Evolutionary conservation across 2,797 vertebrate species (phyloP).

Genomic region (Mus spretus): DNA sequence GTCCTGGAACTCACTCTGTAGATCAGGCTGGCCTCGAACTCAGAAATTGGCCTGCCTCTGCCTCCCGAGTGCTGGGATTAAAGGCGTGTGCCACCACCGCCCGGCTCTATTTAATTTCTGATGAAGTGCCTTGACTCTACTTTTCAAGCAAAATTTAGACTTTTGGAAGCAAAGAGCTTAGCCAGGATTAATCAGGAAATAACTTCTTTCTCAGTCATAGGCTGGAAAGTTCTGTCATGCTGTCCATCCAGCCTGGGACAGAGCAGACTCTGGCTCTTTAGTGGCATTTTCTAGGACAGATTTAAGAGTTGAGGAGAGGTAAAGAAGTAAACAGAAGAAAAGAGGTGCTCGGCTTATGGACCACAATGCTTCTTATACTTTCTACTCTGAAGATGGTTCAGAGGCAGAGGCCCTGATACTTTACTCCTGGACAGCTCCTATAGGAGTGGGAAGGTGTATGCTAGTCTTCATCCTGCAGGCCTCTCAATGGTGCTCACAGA

Average conservation of each 20-base stretch:
- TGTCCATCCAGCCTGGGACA: background rate
- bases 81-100: too few relatives aligned
- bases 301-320: background rate
- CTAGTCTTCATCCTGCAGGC: background rate
- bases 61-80: too few relatives aligned
- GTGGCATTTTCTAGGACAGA: background rate
- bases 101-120: background rate
- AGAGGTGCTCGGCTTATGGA: background rate
- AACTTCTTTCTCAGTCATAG: background rate
- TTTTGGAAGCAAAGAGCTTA: background rate
- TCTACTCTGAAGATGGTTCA: background rate
- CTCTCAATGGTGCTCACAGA: background rate
- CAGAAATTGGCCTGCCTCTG: too few relatives aligned
- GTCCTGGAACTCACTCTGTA: too few relatives aligned
- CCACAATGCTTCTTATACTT: background rate
- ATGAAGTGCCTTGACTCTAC: background rate
- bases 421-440: too few relatives aligned
- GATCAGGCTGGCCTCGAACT: too few relatives aligned
- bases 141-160: slow-evolving; percentile 32
- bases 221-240: background rate
- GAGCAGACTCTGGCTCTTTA: background rate
- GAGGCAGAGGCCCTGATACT: background rate
- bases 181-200: background rate
- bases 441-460: background rate
- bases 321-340: background rate